phyloP scores from a whole-genome alignment of 1,140 invertebrate genomes.

The Drosophila elegans region DNA sequence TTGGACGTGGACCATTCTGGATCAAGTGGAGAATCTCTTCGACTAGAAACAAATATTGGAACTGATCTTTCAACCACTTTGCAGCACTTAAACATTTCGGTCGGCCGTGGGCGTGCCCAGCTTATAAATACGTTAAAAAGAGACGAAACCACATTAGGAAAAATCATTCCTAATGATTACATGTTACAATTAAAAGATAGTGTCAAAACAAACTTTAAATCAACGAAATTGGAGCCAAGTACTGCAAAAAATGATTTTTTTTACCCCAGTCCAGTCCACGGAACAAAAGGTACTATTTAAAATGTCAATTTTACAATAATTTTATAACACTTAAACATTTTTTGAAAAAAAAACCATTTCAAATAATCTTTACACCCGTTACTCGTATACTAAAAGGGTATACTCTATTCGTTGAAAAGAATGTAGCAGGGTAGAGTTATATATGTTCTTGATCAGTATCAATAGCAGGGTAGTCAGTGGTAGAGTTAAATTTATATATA shows the following conservation, averaged over 20 bases:
- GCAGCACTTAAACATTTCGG: slow-evolving; percentile 29
- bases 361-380: too few relatives aligned
- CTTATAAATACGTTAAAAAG: slow-evolving; percentile 21
- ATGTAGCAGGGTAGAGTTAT: too few relatives aligned
- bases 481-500: too few relatives aligned
- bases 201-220: neutral
- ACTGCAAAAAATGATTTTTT: neutral
- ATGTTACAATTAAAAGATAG: neutral
- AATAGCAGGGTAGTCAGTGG: too few relatives aligned
- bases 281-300: slow-evolving; percentile 24
- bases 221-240: neutral
- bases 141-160: neutral
- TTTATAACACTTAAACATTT: neutral
- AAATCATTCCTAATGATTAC: neutral
- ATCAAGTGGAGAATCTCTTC: slow-evolving; percentile 26
- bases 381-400: too few relatives aligned
- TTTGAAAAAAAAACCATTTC: too few relatives aligned
- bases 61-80: slow-evolving; percentile 12
- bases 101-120: slow-evolving; percentile 29
- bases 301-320: neutral
- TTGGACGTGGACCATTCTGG: slow-evolving; percentile 18
- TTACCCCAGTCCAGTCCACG: slow-evolving; percentile 9
- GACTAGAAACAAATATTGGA: neutral
- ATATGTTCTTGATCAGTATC: too few relatives aligned
- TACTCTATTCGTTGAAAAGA: too few relatives aligned